Evolutionary conservation across 2,113 vertebrate species (phyloP), one percentile per base, ranked within the genome.

Genomic region (Sminthopsis crassicaudata): DNA sequence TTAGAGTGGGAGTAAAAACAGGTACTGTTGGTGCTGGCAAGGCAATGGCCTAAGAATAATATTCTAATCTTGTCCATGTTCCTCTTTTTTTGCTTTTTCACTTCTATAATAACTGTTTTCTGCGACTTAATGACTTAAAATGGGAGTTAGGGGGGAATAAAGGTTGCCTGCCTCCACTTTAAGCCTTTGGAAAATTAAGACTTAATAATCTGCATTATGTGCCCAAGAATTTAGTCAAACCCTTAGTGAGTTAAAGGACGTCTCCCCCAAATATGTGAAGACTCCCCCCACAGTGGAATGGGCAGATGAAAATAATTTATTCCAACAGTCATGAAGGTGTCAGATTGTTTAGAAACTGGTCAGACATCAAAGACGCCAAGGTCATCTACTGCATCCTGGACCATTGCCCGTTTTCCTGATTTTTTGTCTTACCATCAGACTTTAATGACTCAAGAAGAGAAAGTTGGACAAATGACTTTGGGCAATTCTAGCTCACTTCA

Each of bases 191-290:
- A 1, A 57, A 90, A 6, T 52, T 90, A 48, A 11, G 54, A 42
- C 51, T 92, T 36, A 84, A 91, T 92, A 60, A 96, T 54, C 90
- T 67, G 91, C 51, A 88, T 96, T 92, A 10, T 54, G 52, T 5
- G 50, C 91, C 91, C 93, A 22, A 42, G n/a, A 84, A 84, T 42
- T 22, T 91, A 42, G 3, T 36, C 60, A 36, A 67, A 36, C 12
- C 11, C 89, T 89, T 1, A 92, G 92, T 60, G 27, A 30, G 3
- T 67, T 67, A 67, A 67, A 12, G 60, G 30, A 67, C 16, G 3
- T 14, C 60, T 36, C 36, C 30, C 30, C 60, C 60, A 67, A 36
- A 10, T 14, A 60, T 30, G 27, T 12, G 27, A 30, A 30, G 27
- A 60, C 27, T 30, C 10, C 27, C 2, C 10, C 50, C 57, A 27